Evolutionary conservation across 2,888 invertebrate species (phyloP).

Genomic region (Dyspetes luteomarginatus): DNA sequence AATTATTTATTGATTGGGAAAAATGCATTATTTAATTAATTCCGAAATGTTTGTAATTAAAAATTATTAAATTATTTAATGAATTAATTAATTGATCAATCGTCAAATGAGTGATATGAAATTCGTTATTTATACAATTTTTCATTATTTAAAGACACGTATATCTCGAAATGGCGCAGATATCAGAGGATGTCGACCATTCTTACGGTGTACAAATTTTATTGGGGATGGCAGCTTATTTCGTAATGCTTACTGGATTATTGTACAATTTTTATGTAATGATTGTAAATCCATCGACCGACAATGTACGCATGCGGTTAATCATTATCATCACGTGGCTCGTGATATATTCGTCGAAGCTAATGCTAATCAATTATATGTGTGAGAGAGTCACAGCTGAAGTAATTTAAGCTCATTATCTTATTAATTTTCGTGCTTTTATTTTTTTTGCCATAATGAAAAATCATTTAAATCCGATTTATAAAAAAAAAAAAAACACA

Average conservation of each 20-base stretch:
- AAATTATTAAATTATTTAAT: too few relatives aligned
- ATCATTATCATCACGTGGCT: not conserved
- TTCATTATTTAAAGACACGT: slow-evolving; percentile 43
- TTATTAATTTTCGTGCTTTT: not conserved
- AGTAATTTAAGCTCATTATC: slow-evolving; percentile 25
- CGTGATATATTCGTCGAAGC: slow-evolving; percentile 6
- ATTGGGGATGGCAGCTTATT: slow-evolving; percentile 29
- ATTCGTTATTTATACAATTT: not conserved
- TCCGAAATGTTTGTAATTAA: too few relatives aligned
- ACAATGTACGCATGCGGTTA: not conserved
- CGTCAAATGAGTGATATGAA: not conserved
- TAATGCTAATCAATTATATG: slow-evolving; percentile 15
- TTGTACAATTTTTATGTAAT: slow-evolving; percentile 19
- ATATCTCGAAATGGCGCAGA: slow-evolving; percentile 43
- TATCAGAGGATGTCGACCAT: slow-evolving; percentile 19
- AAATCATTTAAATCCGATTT: too few relatives aligned
- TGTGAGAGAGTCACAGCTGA: slow-evolving; percentile 30
- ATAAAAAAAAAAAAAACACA: too few relatives aligned
- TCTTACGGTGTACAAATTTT: slow-evolving; percentile 33
- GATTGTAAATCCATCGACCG: not conserved
- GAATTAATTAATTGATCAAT: not conserved
- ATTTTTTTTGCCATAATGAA: not conserved
- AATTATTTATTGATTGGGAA: not conserved
- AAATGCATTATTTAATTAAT: too few relatives aligned
- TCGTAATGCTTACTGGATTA: slow-evolving; percentile 25